Conservation (phyloP, 1,140 invertebrate species). For the Drosophila simulans region DNA sequence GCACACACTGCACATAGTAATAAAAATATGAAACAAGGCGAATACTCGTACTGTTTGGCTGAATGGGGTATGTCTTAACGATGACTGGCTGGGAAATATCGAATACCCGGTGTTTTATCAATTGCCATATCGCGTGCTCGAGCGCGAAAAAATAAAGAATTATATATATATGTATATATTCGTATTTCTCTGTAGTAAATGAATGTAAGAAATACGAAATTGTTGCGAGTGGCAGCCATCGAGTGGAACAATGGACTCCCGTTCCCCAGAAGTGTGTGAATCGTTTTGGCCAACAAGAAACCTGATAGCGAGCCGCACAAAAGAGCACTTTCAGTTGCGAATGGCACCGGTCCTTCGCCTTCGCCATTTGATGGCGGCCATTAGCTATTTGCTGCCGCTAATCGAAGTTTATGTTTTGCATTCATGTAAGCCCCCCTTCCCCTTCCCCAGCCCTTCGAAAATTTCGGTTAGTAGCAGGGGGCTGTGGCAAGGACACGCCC, state of each 20-base stretch:
- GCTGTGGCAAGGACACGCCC: conserved; percentile 11
- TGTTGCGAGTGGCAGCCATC: conserved; percentile 42
- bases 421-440: conserved; percentile 50
- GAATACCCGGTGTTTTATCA: conserved; percentile 82
- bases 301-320: conserved; percentile 57
- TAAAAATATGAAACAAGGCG: conserved; percentile 62
- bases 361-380: conserved; percentile 40
- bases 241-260: conserved; percentile 56
- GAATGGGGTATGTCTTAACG: conserved; percentile 46
- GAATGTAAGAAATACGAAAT: conserved; percentile 43
- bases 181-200: conserved; percentile 23
- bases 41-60: conserved; percentile 28
- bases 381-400: conserved; percentile 52
- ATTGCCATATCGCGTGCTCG: conserved; percentile 76
- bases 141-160: conserved; percentile 48
- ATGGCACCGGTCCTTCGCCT: conserved; percentile 22
- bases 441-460: too few relatives aligned
- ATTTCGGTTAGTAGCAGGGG: neutral
- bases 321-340: conserved; percentile 31
- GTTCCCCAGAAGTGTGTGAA: conserved; percentile 62
- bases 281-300: conserved; percentile 74
- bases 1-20: conserved; percentile 47
- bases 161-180: conserved; percentile 7
- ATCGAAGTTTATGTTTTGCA: conserved; percentile 64
- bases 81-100: conserved; percentile 66